phyloP scores from a whole-genome alignment of 1,140 invertebrate species.

The Cherax destructor region DNA sequence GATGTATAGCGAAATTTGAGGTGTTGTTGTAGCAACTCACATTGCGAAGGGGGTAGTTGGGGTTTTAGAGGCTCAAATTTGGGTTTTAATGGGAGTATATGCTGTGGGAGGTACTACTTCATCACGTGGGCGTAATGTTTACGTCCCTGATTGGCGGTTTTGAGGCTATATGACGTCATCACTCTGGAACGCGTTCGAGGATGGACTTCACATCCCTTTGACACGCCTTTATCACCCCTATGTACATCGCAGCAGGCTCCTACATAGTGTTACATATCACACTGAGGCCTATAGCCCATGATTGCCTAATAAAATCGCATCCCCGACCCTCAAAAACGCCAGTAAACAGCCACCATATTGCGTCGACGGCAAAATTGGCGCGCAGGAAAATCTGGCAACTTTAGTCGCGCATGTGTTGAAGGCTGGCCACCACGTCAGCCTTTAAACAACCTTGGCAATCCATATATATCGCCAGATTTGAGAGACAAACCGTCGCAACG shows the following conservation, averaged over 20 bases:
- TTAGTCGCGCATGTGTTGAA: constrained; percentile 21
- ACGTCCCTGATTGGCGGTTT: constrained; percentile 44
- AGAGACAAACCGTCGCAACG: constrained; percentile 28
- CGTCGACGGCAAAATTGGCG: background rate
- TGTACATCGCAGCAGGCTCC: background rate
- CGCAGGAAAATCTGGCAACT: constrained; percentile 29
- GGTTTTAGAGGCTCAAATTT: too few species aligned
- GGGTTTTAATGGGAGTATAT: background rate
- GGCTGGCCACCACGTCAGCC: constrained; percentile 32
- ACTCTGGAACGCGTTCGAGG: constrained; percentile 61
- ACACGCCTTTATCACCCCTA: too few species aligned
- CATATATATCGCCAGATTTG: constrained; percentile 28
- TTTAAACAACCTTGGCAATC: constrained; percentile 21
- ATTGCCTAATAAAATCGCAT: background rate
- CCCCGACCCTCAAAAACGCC: background rate
- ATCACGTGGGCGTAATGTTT: constrained; percentile 69
- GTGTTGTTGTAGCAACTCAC: too few species aligned
- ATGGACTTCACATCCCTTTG: constrained; percentile 35
- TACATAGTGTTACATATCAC: background rate
- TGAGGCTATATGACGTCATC: constrained; percentile 60
- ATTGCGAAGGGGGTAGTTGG: too few species aligned
- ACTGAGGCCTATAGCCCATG: too few species aligned
- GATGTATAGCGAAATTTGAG: too few species aligned
- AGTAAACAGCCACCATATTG: background rate
- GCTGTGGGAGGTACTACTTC: constrained; percentile 49